These are phyloP conservation scores for Xestia sexstrigata DNA, from an alignment of 2,888 invertebrate genomes.

Conservation along the genomic window DNA sequence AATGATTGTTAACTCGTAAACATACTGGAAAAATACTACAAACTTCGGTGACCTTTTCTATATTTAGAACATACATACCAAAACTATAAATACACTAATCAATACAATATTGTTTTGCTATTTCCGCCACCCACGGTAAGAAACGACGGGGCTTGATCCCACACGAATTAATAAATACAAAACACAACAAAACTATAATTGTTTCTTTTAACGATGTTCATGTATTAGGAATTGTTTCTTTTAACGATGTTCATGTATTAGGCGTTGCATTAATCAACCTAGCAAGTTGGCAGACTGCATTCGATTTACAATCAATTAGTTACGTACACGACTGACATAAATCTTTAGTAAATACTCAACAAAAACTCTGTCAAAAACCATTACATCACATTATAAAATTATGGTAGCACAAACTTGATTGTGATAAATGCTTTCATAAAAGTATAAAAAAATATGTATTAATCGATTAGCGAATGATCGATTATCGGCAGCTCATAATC, in stretches of 20 bases:
- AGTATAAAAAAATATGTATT: slow-evolving; percentile 46
- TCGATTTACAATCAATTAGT: slow-evolving; percentile 35
- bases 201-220: slow-evolving; percentile 33
- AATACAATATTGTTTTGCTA: not conserved
- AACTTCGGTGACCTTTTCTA: not conserved
- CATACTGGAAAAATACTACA: not conserved
- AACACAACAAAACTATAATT: slow-evolving; percentile 37
- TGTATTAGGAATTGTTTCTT: slow-evolving; percentile 31
- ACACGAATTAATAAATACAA: slow-evolving; percentile 45
- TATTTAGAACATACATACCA: not conserved
- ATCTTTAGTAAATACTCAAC: slow-evolving; percentile 32
- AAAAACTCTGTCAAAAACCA: slow-evolving; percentile 20
- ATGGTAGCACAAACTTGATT: slow-evolving; percentile 33
- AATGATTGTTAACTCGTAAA: not conserved
- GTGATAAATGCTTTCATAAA: slow-evolving; percentile 39
- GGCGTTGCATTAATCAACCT: slow-evolving; percentile 42
- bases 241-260: slow-evolving; percentile 32
- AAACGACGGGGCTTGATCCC: not conserved
- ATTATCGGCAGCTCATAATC: slow-evolving; percentile 51
- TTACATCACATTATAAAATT: slow-evolving; percentile 19
- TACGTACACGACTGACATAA: slow-evolving; percentile 19
- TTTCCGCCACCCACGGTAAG: slow-evolving; percentile 7
- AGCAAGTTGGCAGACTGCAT: slow-evolving; percentile 22
- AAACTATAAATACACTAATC: not conserved
- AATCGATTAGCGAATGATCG: slow-evolving; percentile 53